Percentiles rank a stretch among this genome's conserved stretches.
These are phyloP conservation scores for Calvadosia cruxmelitensis DNA, from an alignment of 30 jellyfish, hydroid and myxozoan species.

Conservation along the genomic window DNA sequence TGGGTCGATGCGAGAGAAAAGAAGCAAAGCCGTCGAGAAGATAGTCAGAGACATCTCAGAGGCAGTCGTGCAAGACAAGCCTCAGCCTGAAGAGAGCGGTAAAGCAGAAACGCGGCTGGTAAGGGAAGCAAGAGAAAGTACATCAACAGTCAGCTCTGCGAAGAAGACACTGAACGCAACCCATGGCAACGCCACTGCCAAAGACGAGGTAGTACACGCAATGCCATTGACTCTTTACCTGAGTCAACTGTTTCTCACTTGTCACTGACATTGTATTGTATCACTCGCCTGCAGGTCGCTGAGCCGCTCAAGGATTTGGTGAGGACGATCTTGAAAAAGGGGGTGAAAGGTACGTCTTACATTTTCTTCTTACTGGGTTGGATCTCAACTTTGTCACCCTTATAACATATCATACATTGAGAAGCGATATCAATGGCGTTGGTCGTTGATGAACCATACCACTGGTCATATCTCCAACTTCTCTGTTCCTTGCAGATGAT, in stretches of 20 bases:
- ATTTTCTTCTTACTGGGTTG: too few species aligned
- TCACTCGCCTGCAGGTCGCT: too few species aligned
- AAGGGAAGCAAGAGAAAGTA: not conserved
- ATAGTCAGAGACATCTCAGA: not conserved
- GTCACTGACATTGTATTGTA: too few species aligned
- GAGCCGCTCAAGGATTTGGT: conserved; percentile 11
- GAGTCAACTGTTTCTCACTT: too few species aligned
- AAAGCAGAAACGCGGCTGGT: not conserved
- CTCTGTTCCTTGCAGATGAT: not conserved
- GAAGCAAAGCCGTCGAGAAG: not conserved
- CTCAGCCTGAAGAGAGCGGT: not conserved
- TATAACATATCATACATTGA: too few species aligned
- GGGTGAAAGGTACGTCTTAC: too few species aligned
- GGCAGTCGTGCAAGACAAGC: conserved; percentile 1
- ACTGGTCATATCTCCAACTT: too few species aligned
- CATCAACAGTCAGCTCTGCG: too few species aligned
- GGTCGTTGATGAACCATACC: too few species aligned
- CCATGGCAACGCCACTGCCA: not conserved
- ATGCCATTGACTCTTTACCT: too few species aligned
- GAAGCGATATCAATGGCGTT: too few species aligned
- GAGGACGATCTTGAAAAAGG: conserved; percentile 21
- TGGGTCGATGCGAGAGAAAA: not conserved
- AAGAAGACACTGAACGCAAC: not conserved
- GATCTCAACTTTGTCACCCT: too few species aligned
- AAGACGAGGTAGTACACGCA: not conserved